Conservation (phyloP, 2,797 vertebrate genomes). For the Crenichthys baileyi region DNA sequence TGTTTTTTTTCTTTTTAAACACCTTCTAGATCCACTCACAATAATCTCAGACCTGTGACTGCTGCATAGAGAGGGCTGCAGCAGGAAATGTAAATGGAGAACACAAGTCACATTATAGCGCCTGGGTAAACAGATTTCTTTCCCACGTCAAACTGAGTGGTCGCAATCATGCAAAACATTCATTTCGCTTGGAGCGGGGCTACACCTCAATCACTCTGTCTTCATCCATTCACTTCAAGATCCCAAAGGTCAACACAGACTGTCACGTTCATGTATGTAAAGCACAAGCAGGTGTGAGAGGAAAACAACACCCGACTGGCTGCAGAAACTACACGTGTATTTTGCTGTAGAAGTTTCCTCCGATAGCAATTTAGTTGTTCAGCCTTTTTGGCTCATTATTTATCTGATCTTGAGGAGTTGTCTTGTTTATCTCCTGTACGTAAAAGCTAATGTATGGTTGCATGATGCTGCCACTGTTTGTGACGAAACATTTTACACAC, state of each 20-base stretch:
- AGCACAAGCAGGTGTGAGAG: slow-evolving; percentile 4
- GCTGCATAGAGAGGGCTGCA: slow-evolving; percentile 21
- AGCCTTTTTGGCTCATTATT: slow-evolving; percentile 49
- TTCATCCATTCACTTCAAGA: slow-evolving; percentile 42
- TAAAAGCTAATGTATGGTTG: slow-evolving; percentile 46
- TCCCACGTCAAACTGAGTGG: slow-evolving; percentile 48
- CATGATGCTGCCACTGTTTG: background rate
- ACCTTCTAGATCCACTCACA: slow-evolving; percentile 44
- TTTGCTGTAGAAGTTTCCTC: background rate
- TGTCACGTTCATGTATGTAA: background rate
- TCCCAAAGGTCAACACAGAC: slow-evolving; percentile 30
- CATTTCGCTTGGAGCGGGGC: slow-evolving; percentile 48
- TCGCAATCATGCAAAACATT: slow-evolving; percentile 65
- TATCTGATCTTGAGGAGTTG: slow-evolving; percentile 33
- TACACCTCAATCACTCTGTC: slow-evolving; percentile 51
- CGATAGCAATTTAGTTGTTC: slow-evolving; percentile 26
- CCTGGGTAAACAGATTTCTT: slow-evolving; percentile 39
- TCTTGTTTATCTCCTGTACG: slow-evolving; percentile 38
- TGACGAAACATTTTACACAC: background rate
- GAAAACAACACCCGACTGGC: background rate
- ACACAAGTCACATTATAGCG: slow-evolving; percentile 57
- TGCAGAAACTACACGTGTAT: slow-evolving; percentile 4
- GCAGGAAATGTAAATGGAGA: slow-evolving; percentile 60
- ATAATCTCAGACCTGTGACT: slow-evolving; percentile 44
- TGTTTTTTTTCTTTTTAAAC: slow-evolving; percentile 15